Evolutionary conservation across 1,140 invertebrate species (phyloP), one percentile per base, ranked within the genome.

Genomic region (Philotrypesis tridentata): DNA sequence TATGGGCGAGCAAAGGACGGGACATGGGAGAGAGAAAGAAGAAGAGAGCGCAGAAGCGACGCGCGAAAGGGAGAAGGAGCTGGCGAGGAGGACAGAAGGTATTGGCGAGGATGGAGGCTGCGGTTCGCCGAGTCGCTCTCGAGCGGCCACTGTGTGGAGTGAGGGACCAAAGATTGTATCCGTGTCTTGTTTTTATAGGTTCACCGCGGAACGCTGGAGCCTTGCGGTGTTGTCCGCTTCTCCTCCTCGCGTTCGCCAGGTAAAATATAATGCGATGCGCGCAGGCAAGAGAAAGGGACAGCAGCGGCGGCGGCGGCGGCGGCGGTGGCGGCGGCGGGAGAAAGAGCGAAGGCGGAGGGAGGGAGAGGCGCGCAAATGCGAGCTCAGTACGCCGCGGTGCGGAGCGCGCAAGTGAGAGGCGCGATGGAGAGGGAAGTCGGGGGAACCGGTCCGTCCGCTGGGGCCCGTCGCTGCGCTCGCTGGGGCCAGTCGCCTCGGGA

Each of bases 171-270:
- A 89, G 88, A 91, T 90, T 90, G 89, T 90, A 92, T 90, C 90
- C 84, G 85, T 90, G 90, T 91, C 90, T 91, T 92, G 90, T 91
- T 91, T 91, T 91, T 92, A 90, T 91, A 91, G 89, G 88, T 88
- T 89, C 87, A 82, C 87, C 89, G 71, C 76, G 88, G 89, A 89
- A 88, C 88, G 89, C 85, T 85, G 83, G 87, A 84, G 86, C 86
- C 88, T 85, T 43, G 87, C 79, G 74, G 63, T 82, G 65, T 60
- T 75, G 23, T 71, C 33, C 6, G 48, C 14, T 48, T 43, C 63
- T 61, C 67, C 33, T 29, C 63, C 60, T 63, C 43, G 71, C 68
- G 29, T 37, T 73, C n/a, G 27, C 72, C 80, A 83, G 85, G 82
- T 86, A 84, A 83, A 85, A 84, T 82, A 83, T 82, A 82, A 80